Conservation (phyloP, 1,140 invertebrate species). For the Venturia canescens region DNA sequence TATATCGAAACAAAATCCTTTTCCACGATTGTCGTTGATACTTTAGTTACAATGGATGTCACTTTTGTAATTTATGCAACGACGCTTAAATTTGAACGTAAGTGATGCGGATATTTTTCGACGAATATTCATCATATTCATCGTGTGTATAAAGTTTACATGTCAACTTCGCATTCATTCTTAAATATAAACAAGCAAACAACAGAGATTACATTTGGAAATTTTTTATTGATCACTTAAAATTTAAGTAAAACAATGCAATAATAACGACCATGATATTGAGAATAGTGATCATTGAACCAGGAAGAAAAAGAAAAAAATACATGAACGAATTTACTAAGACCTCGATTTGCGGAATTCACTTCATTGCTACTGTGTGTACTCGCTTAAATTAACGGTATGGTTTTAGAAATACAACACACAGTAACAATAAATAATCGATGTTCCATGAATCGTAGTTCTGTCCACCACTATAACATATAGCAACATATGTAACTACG, state of each 20-base stretch:
- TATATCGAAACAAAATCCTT: conserved; percentile 97
- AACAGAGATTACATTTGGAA: not conserved
- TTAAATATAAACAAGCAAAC: not conserved
- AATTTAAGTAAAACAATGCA: not conserved
- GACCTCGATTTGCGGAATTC: too few species aligned
- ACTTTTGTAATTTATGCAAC: not conserved
- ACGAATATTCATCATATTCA: not conserved
- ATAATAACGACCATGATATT: not conserved
- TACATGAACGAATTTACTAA: not conserved
- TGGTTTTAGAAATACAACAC: too few species aligned
- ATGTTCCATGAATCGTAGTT: too few species aligned
- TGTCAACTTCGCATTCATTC: not conserved
- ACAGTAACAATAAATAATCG: too few species aligned
- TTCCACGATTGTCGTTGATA: conserved; percentile 83
- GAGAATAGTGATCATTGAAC: not conserved
- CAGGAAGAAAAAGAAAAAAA: not conserved
- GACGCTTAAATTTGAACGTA: too few species aligned
- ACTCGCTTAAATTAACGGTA: too few species aligned
- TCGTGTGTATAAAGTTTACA: not conserved
- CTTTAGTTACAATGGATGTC: conserved; percentile 33
- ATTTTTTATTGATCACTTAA: conserved; percentile 19
- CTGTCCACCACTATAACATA: too few species aligned
- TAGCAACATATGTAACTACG: too few species aligned
- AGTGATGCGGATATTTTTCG: not conserved
- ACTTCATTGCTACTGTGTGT: too few species aligned